phyloP scores from a whole-genome alignment of 2,797 vertebrate species.

The Peromyscus nudipes region DNA sequence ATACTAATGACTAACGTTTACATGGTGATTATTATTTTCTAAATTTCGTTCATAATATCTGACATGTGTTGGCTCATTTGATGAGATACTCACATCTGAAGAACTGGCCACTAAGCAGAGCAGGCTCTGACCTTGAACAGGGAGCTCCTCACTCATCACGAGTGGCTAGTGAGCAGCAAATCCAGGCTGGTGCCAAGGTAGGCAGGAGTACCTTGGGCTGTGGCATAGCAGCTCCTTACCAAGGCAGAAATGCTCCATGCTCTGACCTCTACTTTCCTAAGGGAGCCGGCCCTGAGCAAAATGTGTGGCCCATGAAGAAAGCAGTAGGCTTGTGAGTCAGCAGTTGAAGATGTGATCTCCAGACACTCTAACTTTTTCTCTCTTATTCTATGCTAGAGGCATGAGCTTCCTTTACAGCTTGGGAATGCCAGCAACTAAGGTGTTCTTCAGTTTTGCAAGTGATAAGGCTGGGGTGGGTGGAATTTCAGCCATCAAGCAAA shows the following conservation, averaged over 20 bases:
- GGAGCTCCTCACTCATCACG: neutral
- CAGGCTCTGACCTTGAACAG: too few relatives aligned
- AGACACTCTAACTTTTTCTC: neutral
- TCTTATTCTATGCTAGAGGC: neutral
- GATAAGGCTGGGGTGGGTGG: neutral
- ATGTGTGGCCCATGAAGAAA: too few relatives aligned
- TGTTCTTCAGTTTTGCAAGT: neutral
- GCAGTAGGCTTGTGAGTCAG: neutral
- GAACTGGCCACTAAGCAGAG: neutral
- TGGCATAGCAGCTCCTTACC: neutral
- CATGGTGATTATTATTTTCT: slow-evolving; percentile 1
- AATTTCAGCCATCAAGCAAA: neutral
- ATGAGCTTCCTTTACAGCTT: neutral
- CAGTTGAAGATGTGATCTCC: neutral
- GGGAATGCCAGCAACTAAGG: neutral
- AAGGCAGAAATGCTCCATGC: neutral
- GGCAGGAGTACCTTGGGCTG: neutral
- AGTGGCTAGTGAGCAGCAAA: neutral
- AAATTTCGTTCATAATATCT: neutral
- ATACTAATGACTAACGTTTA: slow-evolving; percentile 2
- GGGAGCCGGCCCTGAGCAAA: neutral
- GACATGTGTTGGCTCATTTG: slow-evolving; percentile 6
- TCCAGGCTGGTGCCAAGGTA: neutral
- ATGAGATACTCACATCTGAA: neutral
- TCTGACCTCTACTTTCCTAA: neutral